A percentile compares a stretch with the other conserved stretches of the same genome.
Evolutionary conservation across 2,888 invertebrate species (phyloP).

Genomic region (Tipula confusa): DNA sequence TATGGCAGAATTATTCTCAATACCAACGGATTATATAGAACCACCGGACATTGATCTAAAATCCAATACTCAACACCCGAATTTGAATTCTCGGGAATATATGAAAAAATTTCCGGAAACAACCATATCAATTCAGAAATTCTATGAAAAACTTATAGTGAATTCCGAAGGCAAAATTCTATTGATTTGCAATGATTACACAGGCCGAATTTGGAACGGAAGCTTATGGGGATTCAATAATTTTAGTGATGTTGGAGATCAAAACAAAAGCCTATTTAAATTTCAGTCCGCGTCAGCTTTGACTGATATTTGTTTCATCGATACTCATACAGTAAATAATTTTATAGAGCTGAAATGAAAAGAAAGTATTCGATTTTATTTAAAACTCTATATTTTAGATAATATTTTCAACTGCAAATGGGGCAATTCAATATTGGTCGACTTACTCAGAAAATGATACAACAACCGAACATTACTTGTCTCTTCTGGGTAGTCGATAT

Average conservation of each 20-base stretch:
- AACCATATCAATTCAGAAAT: slow-evolving; percentile 42
- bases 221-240: slow-evolving; percentile 44
- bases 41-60: slow-evolving; percentile 42
- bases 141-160: slow-evolving; percentile 44
- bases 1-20: slow-evolving; percentile 30
- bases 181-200: slow-evolving; percentile 44
- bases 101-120: slow-evolving; percentile 43
- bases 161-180: slow-evolving; percentile 40
- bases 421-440: slow-evolving; percentile 46
- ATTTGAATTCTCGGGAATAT: slow-evolving; percentile 47
- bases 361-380: not conserved
- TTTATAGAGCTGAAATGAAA: not conserved
- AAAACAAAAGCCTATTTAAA: slow-evolving; percentile 41
- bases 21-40: slow-evolving; percentile 42
- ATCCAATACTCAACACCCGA: slow-evolving; percentile 45
- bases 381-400: slow-evolving; percentile 37
- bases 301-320: slow-evolving; percentile 43
- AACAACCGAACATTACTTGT: slow-evolving; percentile 42
- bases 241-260: slow-evolving; percentile 36
- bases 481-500: slow-evolving; percentile 42
- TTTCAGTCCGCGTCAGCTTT: slow-evolving; percentile 42
- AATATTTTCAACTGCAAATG: slow-evolving; percentile 42
- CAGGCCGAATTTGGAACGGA: slow-evolving; percentile 45
- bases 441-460: slow-evolving; percentile 43
- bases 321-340: slow-evolving; percentile 41